These are phyloP conservation scores for Carterocephalus palaemon DNA, from an alignment of 2,888 invertebrate genomes.

Conservation along the genomic window DNA sequence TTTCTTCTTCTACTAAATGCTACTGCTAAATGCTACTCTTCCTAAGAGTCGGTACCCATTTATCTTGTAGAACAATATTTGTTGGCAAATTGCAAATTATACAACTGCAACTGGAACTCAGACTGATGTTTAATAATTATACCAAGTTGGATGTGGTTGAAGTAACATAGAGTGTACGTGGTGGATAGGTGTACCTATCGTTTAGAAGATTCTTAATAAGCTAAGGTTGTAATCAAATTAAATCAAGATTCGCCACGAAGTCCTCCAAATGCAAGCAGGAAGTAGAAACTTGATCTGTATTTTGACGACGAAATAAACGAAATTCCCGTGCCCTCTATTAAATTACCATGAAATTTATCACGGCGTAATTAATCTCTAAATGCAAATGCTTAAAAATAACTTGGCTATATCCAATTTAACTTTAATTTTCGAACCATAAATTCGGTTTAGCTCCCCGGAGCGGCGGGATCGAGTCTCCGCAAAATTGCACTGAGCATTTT, in stretches of 20 bases:
- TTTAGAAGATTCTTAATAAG: too few relatives aligned
- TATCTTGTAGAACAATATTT: too few relatives aligned
- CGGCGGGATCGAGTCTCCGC: constrained; percentile 59
- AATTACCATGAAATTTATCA: constrained; percentile 51
- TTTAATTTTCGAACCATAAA: constrained; percentile 76
- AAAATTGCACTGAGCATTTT: constrained; percentile 71
- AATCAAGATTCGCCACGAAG: constrained; percentile 4
- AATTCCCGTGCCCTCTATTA: constrained; percentile 37
- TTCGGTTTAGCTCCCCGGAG: constrained; percentile 72
- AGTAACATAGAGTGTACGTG: too few relatives aligned
- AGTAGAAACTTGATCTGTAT: constrained; percentile 8
- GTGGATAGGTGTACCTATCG: too few relatives aligned
- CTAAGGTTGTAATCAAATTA: too few relatives aligned
- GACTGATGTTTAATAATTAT: too few relatives aligned
- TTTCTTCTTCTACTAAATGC: too few relatives aligned
- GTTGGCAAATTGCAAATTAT: too few relatives aligned
- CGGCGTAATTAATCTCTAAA: constrained; percentile 56
- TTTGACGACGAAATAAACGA: neutral
- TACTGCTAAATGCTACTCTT: too few relatives aligned
- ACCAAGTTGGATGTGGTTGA: too few relatives aligned
- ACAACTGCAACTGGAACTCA: too few relatives aligned
- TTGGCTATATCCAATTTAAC: constrained; percentile 70
- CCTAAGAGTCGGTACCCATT: too few relatives aligned
- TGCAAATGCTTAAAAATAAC: constrained; percentile 68
- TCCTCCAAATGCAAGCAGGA: constrained; percentile 1